These are phyloP conservation scores for Dinomys branickii DNA, from an alignment of 2,113 vertebrate genomes.

Conservation along the genomic window DNA sequence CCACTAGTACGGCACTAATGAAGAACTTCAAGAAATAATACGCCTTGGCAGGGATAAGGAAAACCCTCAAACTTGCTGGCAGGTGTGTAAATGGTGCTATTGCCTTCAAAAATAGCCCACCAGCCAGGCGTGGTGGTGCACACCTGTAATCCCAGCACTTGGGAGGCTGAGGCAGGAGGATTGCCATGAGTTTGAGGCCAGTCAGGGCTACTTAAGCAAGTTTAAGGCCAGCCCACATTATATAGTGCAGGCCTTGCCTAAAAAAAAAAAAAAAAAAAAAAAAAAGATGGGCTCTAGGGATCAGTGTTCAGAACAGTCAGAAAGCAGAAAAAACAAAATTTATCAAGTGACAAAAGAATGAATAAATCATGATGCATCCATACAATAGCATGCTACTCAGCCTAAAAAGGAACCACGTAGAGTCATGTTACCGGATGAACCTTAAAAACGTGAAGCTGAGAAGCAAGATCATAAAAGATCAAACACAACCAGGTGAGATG, in stretches of 20 bases:
- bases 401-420: not conserved
- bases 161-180: not conserved
- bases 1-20: fast-evolving
- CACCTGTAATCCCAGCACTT: not conserved
- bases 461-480: not conserved
- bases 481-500: not conserved
- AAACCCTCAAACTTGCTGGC: not conserved
- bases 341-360: not conserved
- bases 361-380: fast-evolving
- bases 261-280: not conserved
- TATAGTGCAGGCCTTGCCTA: not conserved
- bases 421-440: not conserved
- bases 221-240: not conserved
- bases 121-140: not conserved
- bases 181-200: not conserved
- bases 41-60: no score
- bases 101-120: not conserved
- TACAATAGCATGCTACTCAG: not conserved
- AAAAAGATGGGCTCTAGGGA: not conserved
- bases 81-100: not conserved
- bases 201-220: not conserved
- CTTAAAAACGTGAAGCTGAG: not conserved
- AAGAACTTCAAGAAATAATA: not conserved
- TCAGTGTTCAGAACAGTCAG: not conserved
- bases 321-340: not conserved